Evolutionary conservation across 1,140 invertebrate species (phyloP).

Genomic region (Muscidifurax raptorellus): DNA sequence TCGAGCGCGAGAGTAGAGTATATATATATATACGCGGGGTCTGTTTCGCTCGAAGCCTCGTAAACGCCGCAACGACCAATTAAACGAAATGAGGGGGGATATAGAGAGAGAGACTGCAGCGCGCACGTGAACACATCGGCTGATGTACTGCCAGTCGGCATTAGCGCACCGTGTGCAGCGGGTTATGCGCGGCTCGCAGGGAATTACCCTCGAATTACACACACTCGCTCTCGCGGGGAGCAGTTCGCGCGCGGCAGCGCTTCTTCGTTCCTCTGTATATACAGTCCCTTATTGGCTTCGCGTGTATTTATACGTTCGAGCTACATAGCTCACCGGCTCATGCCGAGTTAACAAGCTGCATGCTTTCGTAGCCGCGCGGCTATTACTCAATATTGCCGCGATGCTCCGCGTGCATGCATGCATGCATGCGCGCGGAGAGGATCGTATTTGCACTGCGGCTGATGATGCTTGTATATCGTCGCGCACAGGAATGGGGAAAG

Average conservation of each 20-base stretch:
- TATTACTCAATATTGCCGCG: background rate
- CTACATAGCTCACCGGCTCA: background rate
- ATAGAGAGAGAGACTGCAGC: background rate
- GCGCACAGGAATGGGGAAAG: too few relatives aligned
- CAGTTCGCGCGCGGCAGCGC: too few relatives aligned
- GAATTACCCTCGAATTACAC: constrained; percentile 1
- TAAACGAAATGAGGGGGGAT: constrained; percentile 28
- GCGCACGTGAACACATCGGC: too few relatives aligned
- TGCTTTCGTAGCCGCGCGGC: background rate
- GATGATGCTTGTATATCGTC: too few relatives aligned
- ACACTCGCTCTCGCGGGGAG: background rate
- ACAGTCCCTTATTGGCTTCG: too few relatives aligned
- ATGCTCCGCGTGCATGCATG: too few relatives aligned
- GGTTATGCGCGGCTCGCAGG: background rate
- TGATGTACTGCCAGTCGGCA: background rate
- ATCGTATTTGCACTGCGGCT: background rate
- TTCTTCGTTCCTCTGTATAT: background rate
- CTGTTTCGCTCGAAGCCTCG: constrained; percentile 1
- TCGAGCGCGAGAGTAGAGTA: background rate
- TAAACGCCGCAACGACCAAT: constrained; percentile 41
- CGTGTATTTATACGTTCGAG: background rate
- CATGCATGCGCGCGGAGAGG: background rate
- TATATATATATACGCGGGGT: background rate
- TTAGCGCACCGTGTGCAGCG: background rate
- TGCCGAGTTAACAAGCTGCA: background rate